phyloP scores from a whole-genome alignment of 1,140 invertebrate genomes.

The Hyposmocoma kahamanoa region DNA sequence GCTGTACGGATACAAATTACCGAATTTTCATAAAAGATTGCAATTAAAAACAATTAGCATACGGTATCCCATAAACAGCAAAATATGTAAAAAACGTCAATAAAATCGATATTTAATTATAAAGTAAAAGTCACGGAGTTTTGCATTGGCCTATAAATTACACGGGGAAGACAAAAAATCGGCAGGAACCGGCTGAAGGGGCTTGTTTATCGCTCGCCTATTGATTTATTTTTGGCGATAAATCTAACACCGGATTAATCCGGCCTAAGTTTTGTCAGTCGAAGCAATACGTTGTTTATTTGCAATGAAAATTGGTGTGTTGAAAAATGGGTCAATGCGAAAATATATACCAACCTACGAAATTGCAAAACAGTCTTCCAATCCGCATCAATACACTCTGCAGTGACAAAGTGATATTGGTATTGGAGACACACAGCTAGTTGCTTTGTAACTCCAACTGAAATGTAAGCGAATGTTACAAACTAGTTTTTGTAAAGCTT shows the following conservation, averaged over 20 bases:
- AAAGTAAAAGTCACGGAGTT: slow-evolving; percentile 16
- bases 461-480: too few species aligned
- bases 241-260: slow-evolving; percentile 57
- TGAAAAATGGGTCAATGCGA: neutral
- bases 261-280: slow-evolving; percentile 43
- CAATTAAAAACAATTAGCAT: too few species aligned
- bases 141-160: slow-evolving; percentile 15
- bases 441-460: neutral
- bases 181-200: slow-evolving; percentile 10
- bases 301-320: neutral
- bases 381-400: neutral
- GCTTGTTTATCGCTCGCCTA: slow-evolving; percentile 34
- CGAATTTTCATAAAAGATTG: too few species aligned
- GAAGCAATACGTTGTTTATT: slow-evolving; percentile 30
- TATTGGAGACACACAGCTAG: neutral
- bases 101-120: slow-evolving; percentile 24
- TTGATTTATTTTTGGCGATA: slow-evolving; percentile 57
- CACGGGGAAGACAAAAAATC: slow-evolving; percentile 22
- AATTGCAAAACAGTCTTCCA: neutral
- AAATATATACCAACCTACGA: neutral
- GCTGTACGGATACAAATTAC: too few species aligned
- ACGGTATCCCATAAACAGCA: too few species aligned
- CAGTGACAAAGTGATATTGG: neutral
- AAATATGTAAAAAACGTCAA: neutral
- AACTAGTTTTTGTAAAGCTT: too few species aligned